A percentile compares a stretch with the other conserved stretches of the same genome.
Evolutionary conservation across 2,113 vertebrate species (phyloP).

Genomic region (Callipepla californica): DNA sequence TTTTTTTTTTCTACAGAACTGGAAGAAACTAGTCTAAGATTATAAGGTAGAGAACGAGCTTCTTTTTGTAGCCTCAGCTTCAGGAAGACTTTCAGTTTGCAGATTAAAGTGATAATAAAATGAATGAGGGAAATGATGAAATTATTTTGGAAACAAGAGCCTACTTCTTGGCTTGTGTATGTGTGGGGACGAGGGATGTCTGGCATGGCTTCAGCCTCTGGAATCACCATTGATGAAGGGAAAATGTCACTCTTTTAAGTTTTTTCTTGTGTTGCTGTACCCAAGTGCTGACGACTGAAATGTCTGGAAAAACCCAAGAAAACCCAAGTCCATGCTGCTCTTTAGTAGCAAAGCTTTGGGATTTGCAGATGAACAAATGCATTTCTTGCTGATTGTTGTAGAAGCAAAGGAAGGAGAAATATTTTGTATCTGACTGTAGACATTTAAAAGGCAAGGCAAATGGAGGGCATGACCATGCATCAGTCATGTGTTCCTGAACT

Average conservation of each 20-base stretch:
- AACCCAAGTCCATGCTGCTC: neutral
- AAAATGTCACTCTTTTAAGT: neutral
- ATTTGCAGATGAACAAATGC: neutral
- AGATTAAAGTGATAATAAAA: conserved; percentile 24
- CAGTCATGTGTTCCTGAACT: neutral
- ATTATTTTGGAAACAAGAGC: conserved; percentile 51
- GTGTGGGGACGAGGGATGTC: neutral
- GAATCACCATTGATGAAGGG: neutral
- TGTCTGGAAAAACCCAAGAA: neutral
- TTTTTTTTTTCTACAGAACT: neutral
- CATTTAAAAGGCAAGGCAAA: neutral
- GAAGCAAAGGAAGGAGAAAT: neutral
- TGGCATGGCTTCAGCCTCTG: neutral
- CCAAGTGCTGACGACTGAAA: neutral
- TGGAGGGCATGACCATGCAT: neutral
- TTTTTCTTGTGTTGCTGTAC: neutral
- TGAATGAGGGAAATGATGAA: conserved; percentile 41
- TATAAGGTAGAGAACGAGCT: neutral
- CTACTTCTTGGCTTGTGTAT: neutral
- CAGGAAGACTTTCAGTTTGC: neutral
- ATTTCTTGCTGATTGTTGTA: neutral
- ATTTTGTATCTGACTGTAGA: neutral
- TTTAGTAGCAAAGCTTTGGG: neutral
- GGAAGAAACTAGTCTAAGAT: neutral
- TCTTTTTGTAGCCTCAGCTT: neutral